phyloP scores from a whole-genome alignment of 2,113 vertebrate species.

The Hylia prasina region DNA sequence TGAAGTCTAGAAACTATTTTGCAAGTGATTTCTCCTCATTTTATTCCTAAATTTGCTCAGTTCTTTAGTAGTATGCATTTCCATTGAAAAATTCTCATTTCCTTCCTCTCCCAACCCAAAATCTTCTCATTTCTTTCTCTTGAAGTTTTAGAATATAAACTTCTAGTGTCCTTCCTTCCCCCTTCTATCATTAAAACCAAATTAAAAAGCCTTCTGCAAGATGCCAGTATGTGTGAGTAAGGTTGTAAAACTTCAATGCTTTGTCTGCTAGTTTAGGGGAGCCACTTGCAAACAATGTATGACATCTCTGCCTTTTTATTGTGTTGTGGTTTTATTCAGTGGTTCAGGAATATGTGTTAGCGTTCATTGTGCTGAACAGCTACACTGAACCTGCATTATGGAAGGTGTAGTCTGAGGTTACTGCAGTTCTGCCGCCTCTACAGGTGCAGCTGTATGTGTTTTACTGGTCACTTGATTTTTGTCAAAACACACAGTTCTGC shows the following conservation, averaged over 20 bases:
- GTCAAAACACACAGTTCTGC: neutral
- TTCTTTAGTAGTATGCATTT: neutral
- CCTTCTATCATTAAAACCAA: neutral
- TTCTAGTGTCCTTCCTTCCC: neutral
- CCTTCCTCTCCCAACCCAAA: neutral
- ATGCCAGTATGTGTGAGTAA: rapidly evolving
- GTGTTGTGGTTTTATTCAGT: neutral
- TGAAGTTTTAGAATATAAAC: neutral
- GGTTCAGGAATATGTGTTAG: neutral
- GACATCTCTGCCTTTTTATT: neutral
- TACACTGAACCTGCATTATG: neutral
- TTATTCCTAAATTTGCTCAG: neutral
- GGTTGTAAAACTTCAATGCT: neutral
- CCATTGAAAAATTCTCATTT: neutral
- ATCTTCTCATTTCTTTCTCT: neutral
- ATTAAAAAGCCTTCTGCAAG: neutral
- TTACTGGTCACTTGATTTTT: neutral
- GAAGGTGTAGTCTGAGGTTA: neutral
- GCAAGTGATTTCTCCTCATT: neutral
- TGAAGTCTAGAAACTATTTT: neutral
- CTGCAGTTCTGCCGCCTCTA: neutral
- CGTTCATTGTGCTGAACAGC: neutral
- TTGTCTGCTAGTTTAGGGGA: neutral
- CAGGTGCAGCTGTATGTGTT: neutral
- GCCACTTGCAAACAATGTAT: neutral